Evolutionary conservation across 2,113 vertebrate genomes (phyloP).

Genomic region (Eupsittula cactorum): DNA sequence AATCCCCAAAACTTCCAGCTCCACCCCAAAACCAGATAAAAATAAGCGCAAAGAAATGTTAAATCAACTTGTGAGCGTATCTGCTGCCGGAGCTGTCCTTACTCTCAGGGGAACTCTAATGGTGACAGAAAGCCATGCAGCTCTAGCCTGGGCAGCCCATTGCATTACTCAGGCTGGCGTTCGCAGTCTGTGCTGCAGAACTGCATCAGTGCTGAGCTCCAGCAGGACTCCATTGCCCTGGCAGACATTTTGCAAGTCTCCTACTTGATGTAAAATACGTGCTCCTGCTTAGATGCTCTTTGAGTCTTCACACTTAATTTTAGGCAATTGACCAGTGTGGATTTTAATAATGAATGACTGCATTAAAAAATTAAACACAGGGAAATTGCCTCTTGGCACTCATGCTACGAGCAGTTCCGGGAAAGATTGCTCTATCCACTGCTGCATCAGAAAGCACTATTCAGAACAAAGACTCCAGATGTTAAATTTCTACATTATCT

Average conservation of each 20-base stretch:
- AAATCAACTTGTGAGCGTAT: not conserved
- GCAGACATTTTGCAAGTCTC: not conserved
- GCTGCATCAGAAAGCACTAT: slow-evolving; percentile 38
- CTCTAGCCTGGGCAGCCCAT: not conserved
- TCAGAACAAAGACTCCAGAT: slow-evolving; percentile 70
- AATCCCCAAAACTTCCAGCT: not conserved
- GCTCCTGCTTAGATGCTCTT: not conserved
- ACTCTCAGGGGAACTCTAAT: not conserved
- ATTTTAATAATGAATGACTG: not conserved
- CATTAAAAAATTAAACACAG: slow-evolving; percentile 27
- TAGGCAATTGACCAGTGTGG: not conserved
- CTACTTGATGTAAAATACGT: not conserved
- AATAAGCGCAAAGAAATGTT: not conserved
- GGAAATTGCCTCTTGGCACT: slow-evolving; percentile 56
- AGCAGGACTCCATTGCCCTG: not conserved
- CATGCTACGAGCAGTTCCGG: slow-evolving; percentile 40
- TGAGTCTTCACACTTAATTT: slow-evolving; percentile 20
- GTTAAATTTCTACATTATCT: slow-evolving; percentile 62
- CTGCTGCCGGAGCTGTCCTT: not conserved
- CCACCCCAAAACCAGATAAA: not conserved
- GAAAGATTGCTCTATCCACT: slow-evolving; percentile 49
- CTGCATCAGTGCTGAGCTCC: not conserved
- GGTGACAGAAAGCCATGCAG: not conserved
- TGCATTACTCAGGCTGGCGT: rapidly evolving
- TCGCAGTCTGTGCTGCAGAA: rapidly evolving